Evolutionary conservation across 1,140 invertebrate genomes (phyloP).

Genomic region (Brachionus sp.): DNA sequence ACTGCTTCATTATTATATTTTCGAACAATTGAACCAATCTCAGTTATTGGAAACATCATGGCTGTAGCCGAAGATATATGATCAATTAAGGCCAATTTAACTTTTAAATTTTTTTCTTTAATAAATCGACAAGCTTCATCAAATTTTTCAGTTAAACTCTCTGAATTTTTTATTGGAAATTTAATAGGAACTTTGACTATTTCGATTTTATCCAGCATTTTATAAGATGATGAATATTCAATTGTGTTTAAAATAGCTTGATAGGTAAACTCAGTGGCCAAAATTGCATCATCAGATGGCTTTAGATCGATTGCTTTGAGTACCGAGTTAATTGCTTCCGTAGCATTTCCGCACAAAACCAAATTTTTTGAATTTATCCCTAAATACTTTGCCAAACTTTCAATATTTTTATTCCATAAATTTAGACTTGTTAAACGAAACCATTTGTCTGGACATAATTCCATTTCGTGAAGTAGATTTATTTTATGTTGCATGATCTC

Average conservation of each 20-base stretch:
- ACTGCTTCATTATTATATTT: not conserved
- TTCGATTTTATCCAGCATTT: not conserved
- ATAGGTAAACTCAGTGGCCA: conserved; percentile 7
- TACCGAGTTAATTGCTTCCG: conserved; percentile 9
- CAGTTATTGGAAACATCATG: conserved; percentile 9
- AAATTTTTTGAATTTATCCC: not conserved
- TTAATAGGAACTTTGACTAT: not conserved
- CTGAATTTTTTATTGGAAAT: not conserved
- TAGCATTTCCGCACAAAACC: conserved; percentile 9
- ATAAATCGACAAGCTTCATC: not conserved
- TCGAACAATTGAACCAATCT: not conserved
- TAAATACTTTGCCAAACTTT: not conserved
- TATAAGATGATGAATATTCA: not conserved
- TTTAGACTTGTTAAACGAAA: not conserved
- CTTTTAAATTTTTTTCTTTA: not conserved
- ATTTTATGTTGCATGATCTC: not conserved
- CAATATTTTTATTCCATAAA: not conserved
- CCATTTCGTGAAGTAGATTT: not conserved
- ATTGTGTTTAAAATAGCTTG: not conserved
- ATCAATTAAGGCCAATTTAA: conserved; percentile 8
- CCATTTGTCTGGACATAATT: conserved; percentile 15
- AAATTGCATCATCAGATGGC: not conserved
- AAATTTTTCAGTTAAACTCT: not conserved
- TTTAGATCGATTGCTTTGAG: conserved; percentile 11
- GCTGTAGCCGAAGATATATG: conserved; percentile 23